phyloP scores from a whole-genome alignment of 2,888 invertebrate species.

The Tenthredo scrophulariae region DNA sequence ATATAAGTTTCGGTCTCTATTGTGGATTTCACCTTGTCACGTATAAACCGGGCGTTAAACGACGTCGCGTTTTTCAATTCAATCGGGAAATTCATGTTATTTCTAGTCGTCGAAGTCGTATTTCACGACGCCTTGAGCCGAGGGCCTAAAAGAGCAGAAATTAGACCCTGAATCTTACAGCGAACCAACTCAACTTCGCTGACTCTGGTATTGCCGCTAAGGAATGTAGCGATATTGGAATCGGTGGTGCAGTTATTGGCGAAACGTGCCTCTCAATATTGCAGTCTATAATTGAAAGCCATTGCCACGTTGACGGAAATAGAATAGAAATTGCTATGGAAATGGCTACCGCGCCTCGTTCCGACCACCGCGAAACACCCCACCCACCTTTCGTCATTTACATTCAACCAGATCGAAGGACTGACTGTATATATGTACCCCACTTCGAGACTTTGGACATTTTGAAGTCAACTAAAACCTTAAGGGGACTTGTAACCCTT shows the following conservation, averaged over 20 bases:
- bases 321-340: constrained; percentile 76
- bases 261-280: constrained; percentile 75
- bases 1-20: too few species aligned
- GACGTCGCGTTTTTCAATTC: too few species aligned
- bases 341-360: constrained; percentile 65
- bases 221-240: constrained; percentile 48
- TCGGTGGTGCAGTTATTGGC: constrained; percentile 69
- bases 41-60: too few species aligned
- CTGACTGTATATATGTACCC: background rate
- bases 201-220: constrained; percentile 1
- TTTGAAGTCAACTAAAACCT: background rate
- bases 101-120: too few species aligned
- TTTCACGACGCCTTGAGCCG: too few species aligned
- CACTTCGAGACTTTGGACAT: background rate
- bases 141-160: background rate
- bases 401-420: constrained; percentile 52
- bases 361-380: constrained; percentile 12
- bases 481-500: too few species aligned
- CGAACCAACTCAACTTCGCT: background rate
- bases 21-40: too few species aligned
- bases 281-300: constrained; percentile 75
- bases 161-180: background rate
- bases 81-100: too few species aligned
- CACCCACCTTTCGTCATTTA: constrained; percentile 42
- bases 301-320: constrained; percentile 75